Percentiles rank a stretch among this genome's conserved stretches.
phyloP scores from a whole-genome alignment of 2,113 vertebrate species.

The Odobenus rosmarus region DNA sequence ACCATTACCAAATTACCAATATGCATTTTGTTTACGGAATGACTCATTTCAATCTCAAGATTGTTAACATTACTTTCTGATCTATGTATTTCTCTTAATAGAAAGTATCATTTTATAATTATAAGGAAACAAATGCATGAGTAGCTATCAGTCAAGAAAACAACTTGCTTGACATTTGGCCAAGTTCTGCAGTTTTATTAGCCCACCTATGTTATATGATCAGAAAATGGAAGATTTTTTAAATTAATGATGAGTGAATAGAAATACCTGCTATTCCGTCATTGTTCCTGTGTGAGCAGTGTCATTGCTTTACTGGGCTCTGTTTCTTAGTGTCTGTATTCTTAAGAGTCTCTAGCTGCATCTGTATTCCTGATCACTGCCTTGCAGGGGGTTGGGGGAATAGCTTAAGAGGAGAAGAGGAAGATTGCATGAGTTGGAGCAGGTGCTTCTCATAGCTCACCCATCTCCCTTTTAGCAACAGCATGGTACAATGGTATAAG shows the following conservation, averaged over 20 bases:
- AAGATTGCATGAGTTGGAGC: neutral
- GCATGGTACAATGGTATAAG: neutral
- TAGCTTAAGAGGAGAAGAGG: neutral
- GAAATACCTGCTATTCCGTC: neutral
- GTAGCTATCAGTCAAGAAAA: slow-evolving; percentile 21
- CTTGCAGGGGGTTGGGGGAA: neutral
- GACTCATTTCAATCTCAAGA: neutral
- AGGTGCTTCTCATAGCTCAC: neutral
- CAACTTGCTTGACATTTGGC: neutral
- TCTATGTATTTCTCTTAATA: neutral
- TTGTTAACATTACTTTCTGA: neutral
- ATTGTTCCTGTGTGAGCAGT: neutral
- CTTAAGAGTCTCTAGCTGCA: neutral
- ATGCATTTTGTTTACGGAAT: neutral
- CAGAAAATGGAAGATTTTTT: neutral
- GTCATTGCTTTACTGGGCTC: neutral
- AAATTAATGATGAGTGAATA: neutral
- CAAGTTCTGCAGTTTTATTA: neutral
- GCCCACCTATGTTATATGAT: neutral
- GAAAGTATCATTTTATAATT: slow-evolving; percentile 13
- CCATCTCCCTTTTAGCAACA: neutral
- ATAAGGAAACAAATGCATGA: neutral
- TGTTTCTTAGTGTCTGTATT: neutral
- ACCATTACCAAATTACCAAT: neutral
- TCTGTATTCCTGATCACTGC: neutral